These are phyloP conservation scores for Drosophila malerkotliana DNA, from an alignment of 1,140 invertebrate genomes.

Conservation along the genomic window DNA sequence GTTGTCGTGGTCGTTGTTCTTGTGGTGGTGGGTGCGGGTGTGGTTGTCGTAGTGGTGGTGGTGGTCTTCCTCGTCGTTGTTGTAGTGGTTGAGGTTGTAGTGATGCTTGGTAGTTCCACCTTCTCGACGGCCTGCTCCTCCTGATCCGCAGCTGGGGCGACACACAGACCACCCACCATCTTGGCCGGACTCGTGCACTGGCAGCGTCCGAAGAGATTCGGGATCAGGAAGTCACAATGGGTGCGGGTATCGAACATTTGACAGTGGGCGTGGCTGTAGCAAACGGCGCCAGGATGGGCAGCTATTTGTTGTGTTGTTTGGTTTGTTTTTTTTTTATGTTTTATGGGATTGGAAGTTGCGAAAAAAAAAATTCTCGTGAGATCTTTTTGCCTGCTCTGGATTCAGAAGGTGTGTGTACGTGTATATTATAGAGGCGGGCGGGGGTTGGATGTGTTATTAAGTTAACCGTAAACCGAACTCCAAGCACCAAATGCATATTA, in stretches of 20 bases:
- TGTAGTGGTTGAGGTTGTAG: slow-evolving; percentile 52
- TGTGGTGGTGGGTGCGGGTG: slow-evolving; percentile 28
- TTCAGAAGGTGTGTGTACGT: slow-evolving; percentile 7
- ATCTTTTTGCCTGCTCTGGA: slow-evolving; percentile 48
- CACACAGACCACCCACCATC: slow-evolving; percentile 87
- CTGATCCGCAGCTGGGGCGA: slow-evolving; percentile 63
- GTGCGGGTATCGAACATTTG: slow-evolving; percentile 91
- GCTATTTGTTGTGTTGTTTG: slow-evolving; percentile 85
- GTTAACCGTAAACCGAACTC: slow-evolving; percentile 71
- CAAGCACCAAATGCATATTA: slow-evolving; percentile 79
- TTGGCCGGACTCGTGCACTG: slow-evolving; percentile 90
- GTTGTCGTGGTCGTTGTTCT: slow-evolving; percentile 43
- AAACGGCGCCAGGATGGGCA: slow-evolving; percentile 93
- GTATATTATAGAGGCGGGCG: not conserved
- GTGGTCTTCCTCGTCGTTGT: slow-evolving; percentile 37
- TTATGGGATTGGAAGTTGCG: slow-evolving; percentile 6
- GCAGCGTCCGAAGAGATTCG: slow-evolving; percentile 94
- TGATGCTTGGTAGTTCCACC: slow-evolving; percentile 78
- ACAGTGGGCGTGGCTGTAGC: slow-evolving; percentile 95
- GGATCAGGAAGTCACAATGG: slow-evolving; percentile 94
- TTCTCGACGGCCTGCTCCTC: slow-evolving; percentile 69
- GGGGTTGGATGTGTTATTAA: slow-evolving; percentile 59
- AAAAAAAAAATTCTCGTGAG: slow-evolving; percentile 47
- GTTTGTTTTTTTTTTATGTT: not conserved
- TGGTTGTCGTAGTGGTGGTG: slow-evolving; percentile 43